These are phyloP conservation scores for Phalacrocorax brasilianus DNA, from an alignment of 2,113 vertebrate species.

Conservation along the genomic window DNA sequence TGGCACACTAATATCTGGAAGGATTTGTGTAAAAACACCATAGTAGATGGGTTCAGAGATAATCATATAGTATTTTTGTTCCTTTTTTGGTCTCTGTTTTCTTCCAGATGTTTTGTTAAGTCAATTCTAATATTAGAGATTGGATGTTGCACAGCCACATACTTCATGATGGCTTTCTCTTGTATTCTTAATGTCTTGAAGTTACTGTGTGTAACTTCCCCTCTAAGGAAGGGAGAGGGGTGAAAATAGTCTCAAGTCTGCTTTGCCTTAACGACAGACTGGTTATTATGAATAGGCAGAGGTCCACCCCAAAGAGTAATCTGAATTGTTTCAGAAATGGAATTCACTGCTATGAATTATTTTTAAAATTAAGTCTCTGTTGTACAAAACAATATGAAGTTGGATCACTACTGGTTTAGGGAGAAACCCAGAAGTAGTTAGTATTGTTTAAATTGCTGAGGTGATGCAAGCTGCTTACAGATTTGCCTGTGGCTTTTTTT, in stretches of 20 bases:
- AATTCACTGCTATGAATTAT: neutral
- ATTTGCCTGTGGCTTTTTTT: neutral
- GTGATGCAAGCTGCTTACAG: neutral
- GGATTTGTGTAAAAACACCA: neutral
- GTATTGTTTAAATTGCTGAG: neutral
- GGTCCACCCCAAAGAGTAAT: neutral
- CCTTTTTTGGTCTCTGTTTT: neutral
- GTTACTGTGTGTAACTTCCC: neutral
- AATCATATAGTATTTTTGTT: neutral
- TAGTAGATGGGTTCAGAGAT: neutral
- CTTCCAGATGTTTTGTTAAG: neutral
- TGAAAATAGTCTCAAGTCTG: neutral
- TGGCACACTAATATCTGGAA: neutral
- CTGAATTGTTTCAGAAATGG: neutral
- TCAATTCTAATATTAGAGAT: neutral
- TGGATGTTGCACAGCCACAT: neutral
- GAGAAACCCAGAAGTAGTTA: neutral
- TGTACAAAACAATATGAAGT: neutral
- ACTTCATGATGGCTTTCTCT: neutral
- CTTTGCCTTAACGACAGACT: neutral
- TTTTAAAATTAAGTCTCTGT: neutral
- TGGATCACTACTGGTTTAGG: neutral
- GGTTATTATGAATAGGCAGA: neutral
- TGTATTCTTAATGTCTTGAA: neutral
- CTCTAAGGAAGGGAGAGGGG: neutral